phyloP scores from a whole-genome alignment of 2,888 invertebrate species.

The Nephrotoma flavescens region DNA sequence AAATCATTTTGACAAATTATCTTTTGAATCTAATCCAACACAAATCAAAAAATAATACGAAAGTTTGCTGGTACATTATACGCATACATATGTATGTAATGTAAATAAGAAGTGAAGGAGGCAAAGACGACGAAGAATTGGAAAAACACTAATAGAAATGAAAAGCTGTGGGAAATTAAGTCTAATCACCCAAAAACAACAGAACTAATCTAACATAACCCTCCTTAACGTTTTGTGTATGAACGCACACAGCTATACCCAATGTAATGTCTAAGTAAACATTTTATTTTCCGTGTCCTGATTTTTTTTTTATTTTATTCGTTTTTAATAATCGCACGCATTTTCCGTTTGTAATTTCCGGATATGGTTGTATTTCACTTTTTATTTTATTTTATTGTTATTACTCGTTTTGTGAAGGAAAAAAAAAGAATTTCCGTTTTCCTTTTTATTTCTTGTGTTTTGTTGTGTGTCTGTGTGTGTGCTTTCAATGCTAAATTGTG shows the following conservation, averaged over 20 bases:
- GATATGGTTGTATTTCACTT: neutral
- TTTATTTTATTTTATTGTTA: neutral
- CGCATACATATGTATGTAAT: neutral
- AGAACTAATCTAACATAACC: neutral
- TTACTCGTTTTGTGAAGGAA: neutral
- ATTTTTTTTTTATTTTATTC: neutral
- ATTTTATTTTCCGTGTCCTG: neutral
- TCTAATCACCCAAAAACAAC: neutral
- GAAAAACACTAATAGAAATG: neutral
- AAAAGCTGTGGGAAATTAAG: neutral
- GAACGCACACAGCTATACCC: neutral
- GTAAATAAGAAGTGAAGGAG: neutral
- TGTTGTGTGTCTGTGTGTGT: neutral
- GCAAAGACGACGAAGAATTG: neutral
- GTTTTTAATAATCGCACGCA: neutral
- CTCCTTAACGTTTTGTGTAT: neutral
- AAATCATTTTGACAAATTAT: neutral
- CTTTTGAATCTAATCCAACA: neutral
- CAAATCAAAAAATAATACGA: neutral
- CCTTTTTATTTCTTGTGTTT: neutral
- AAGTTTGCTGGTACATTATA: neutral
- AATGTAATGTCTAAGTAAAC: neutral
- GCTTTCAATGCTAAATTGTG: neutral
- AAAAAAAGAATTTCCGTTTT: neutral
- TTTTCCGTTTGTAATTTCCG: neutral